Conservation (phyloP, 2,888 invertebrate genomes). For the Listrodromus nycthemerus region DNA sequence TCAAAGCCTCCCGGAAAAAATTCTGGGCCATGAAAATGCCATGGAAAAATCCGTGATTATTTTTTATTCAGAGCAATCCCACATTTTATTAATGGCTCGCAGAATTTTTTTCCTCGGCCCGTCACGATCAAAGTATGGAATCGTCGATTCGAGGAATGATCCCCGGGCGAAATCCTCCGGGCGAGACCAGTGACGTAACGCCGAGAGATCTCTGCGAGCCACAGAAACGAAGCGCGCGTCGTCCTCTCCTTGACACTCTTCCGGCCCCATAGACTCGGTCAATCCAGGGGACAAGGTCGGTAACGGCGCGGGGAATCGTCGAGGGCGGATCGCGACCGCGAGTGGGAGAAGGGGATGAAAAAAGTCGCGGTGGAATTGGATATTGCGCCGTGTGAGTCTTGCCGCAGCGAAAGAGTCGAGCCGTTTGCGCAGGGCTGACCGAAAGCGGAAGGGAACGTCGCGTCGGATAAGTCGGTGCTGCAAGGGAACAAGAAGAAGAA, state of each 20-base stretch:
- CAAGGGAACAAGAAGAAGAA: neutral
- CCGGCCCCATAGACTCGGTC: conserved; percentile 41
- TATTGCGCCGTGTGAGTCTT: neutral
- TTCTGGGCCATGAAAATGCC: no score
- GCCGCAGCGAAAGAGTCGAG: neutral
- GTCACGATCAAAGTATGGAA: no score
- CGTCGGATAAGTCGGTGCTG: neutral
- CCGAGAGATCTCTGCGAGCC: conserved; percentile 48
- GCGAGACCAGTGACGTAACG: neutral
- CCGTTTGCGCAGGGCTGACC: neutral
- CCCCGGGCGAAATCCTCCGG: conserved; percentile 4
- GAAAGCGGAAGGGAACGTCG: neutral
- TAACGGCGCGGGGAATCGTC: conserved; percentile 47
- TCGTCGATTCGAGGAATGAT: neutral
- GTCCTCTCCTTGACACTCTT: conserved; percentile 61
- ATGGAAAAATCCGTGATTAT: no score
- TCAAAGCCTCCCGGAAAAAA: no score
- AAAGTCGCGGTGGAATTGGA: neutral
- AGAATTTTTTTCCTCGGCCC: no score
- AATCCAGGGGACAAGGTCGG: conserved; percentile 61
- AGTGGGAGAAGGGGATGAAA: neutral
- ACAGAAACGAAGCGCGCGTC: conserved; percentile 55
- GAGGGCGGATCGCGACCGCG: conserved; percentile 12
- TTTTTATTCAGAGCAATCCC: no score
- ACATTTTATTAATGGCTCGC: no score